Percentiles rank a stretch among this genome's conserved stretches.
phyloP scores from a whole-genome alignment of 2,888 invertebrate species.

The Harmothoe impar region DNA sequence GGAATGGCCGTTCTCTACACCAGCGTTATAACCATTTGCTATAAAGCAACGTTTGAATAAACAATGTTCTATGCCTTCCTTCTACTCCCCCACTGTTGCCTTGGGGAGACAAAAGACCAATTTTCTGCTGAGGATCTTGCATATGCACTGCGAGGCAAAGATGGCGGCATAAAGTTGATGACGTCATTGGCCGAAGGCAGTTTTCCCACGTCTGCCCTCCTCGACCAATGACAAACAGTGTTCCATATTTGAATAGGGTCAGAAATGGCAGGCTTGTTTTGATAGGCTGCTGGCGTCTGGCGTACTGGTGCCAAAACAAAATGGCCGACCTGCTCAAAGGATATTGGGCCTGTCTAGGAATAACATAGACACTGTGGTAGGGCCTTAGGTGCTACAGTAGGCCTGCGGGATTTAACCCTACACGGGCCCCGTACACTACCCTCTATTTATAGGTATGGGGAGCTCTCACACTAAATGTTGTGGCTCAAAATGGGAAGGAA shows the following conservation, averaged over 20 bases:
- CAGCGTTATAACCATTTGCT: too few species aligned
- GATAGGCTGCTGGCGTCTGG: conserved; percentile 52
- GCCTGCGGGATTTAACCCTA: too few species aligned
- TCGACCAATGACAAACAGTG: conserved; percentile 52
- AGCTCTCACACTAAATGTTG: too few species aligned
- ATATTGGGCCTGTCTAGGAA: background rate
- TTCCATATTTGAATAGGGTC: conserved; percentile 58
- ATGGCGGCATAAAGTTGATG: background rate
- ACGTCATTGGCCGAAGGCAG: background rate
- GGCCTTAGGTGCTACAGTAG: too few species aligned
- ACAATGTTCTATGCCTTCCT: too few species aligned
- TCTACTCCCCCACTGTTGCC: background rate
- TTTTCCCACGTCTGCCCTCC: conserved; percentile 35
- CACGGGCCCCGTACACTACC: too few species aligned
- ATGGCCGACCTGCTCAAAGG: conserved; percentile 13
- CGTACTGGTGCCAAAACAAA: background rate
- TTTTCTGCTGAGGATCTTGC: background rate
- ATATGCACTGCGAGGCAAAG: conserved; percentile 32
- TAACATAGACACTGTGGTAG: background rate
- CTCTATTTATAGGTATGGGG: too few species aligned
- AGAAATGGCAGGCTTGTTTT: conserved; percentile 52
- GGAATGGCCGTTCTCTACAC: too few species aligned
- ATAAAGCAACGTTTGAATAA: too few species aligned
- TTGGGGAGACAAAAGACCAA: background rate
- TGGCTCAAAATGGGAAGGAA: too few species aligned